A percentile compares a stretch with the other conserved stretches of the same genome.
These are phyloP conservation scores for Dolichomitus sp. DNA, from an alignment of 2,888 invertebrate genomes.

Conservation along the genomic window DNA sequence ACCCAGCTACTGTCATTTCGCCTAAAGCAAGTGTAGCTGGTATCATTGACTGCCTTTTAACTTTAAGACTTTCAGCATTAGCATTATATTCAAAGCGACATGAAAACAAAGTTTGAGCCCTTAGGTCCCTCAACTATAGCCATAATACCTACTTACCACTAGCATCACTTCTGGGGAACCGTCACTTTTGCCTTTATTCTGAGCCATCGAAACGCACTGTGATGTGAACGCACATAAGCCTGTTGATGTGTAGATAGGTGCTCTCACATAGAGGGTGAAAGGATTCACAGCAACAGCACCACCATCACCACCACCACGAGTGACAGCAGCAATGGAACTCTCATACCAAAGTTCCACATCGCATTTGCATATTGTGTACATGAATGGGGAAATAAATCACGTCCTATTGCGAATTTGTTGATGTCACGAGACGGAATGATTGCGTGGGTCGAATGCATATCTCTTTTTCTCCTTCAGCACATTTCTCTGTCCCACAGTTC, in stretches of 20 bases:
- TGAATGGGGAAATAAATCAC: constrained; percentile 74
- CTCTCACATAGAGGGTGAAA: constrained; percentile 51
- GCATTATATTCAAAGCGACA: no score
- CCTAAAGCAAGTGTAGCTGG: no score
- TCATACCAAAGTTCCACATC: constrained; percentile 55
- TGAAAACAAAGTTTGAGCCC: no score
- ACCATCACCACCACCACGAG: constrained; percentile 1
- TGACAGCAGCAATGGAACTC: constrained; percentile 47
- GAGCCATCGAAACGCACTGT: constrained; percentile 29
- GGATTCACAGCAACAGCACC: constrained; percentile 33
- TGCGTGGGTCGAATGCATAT: constrained; percentile 61
- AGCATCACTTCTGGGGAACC: constrained; percentile 30
- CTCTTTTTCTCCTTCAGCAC: constrained; percentile 15
- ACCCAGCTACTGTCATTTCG: no score
- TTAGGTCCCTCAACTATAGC: no score
- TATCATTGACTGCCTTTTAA: no score
- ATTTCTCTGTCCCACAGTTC: constrained; percentile 25
- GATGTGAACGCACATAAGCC: constrained; percentile 28
- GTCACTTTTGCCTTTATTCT: constrained; percentile 38
- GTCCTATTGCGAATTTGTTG: constrained; percentile 73
- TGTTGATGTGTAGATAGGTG: constrained; percentile 6
- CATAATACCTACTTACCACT: constrained; percentile 7
- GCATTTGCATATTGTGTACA: constrained; percentile 68
- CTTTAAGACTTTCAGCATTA: no score
- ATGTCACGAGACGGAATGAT: constrained; percentile 71